These are phyloP conservation scores for Corbicula japonica DNA, from an alignment of 2,888 invertebrate species.

Conservation along the genomic window DNA sequence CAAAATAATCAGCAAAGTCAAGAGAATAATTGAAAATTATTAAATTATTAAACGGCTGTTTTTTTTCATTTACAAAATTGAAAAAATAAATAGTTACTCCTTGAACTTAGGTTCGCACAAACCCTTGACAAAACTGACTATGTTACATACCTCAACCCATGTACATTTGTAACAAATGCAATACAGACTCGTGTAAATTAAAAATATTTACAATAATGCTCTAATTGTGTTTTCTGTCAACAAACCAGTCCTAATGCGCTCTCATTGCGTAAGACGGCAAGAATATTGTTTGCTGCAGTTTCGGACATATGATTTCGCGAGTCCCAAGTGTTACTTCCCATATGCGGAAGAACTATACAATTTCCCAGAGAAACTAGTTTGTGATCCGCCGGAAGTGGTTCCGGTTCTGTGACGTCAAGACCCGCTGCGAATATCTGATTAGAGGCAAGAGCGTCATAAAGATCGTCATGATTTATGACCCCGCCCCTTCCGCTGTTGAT, in stretches of 20 bases:
- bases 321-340: slow-evolving; percentile 93
- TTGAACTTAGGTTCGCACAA: neutral
- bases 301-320: slow-evolving; percentile 93
- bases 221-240: neutral
- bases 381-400: slow-evolving; percentile 93
- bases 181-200: neutral
- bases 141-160: neutral
- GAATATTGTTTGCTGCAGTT: slow-evolving; percentile 92
- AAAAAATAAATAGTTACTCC: neutral
- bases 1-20: no score
- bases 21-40: no score
- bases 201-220: neutral
- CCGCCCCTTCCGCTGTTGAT: slow-evolving; percentile 93
- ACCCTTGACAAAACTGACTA: neutral
- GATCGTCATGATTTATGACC: slow-evolving; percentile 91
- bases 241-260: slow-evolving; percentile 82
- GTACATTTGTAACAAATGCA: neutral
- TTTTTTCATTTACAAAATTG: neutral
- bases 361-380: slow-evolving; percentile 92
- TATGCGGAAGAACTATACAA: slow-evolving; percentile 94
- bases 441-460: slow-evolving; percentile 91
- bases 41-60: no score
- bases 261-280: slow-evolving; percentile 91
- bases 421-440: slow-evolving; percentile 93
- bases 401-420: slow-evolving; percentile 96